Base-by-base conservation (phyloP, 2,113 vertebrate species). In the Antennarius striatus region DNA sequence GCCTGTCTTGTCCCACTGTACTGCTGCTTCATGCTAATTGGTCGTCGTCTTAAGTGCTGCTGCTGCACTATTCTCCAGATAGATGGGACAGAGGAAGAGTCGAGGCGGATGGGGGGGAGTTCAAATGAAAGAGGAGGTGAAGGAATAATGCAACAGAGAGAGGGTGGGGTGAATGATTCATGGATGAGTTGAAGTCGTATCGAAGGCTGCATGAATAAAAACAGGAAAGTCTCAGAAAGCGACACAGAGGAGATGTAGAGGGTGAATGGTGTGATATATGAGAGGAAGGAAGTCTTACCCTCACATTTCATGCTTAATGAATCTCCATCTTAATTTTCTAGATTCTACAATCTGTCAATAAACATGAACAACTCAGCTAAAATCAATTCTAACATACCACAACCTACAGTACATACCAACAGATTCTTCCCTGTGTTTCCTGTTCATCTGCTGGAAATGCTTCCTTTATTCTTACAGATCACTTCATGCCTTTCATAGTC, bases 1-100 rank as follows among this genome's bases (percentile, higher is more conserved):
- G 82, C 81, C 80, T 84, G 83, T 88, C 84, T 86, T 17, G 40
- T 61, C 63, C 83, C 57, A 75, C 75, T 22, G 69, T 64, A 58
- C 77, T 72, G 76, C 85, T 81, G 78, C 77, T 80, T 66, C 73
- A 63, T 73, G 70, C 87, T 91, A 91, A 91, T 91, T 90, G 89
- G 84, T 83, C 82, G 60, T 74, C 68, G 81, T 74, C 82, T 84
- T 87, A 90, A 91, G 84, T 90, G 89, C 88, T 88, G 88, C 80
- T 69, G 69, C 62, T 80, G 90, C 89, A 90, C 79, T 88, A 90
- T 90, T 82, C 81, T 86, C 67, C 75, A 83, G 84, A 86, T 81
- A 69, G 77, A 87, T 75, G 77, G 68, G 68, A 79, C 43, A 63
- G 72, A 73, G 66, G 60, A 63, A 64, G 47, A 46, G 63, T 51